Evolutionary conservation across 2,113 vertebrate genomes (phyloP).

Genomic region (Dinomys branickii): DNA sequence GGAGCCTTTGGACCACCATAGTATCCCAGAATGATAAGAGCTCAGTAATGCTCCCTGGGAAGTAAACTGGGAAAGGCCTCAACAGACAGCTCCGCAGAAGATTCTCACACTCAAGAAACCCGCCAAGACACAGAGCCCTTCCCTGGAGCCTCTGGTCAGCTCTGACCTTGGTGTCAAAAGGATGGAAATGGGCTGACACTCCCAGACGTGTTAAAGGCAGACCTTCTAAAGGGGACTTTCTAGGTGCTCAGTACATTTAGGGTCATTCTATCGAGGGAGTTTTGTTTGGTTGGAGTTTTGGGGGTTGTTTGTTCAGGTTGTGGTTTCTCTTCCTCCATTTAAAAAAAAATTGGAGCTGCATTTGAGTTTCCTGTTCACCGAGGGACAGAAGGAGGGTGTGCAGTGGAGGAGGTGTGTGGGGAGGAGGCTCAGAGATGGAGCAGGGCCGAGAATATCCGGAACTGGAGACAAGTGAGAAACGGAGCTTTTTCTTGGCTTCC

Average conservation of each 20-base stretch:
- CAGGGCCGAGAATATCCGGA: conserved; percentile 81
- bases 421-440: conserved; percentile 76
- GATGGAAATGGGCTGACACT: background rate
- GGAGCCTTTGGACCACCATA: background rate
- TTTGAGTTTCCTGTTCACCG: conserved; percentile 74
- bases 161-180: background rate
- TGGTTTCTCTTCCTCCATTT: conserved; percentile 68
- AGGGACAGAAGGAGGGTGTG: conserved; percentile 74
- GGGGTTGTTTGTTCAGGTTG: conserved; percentile 65
- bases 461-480: conserved; percentile 84
- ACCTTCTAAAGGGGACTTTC: background rate
- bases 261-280: background rate
- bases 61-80: background rate
- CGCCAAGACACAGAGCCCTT: background rate
- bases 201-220: background rate
- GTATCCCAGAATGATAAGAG: background rate
- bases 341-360: conserved; percentile 65
- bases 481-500: conserved; percentile 85
- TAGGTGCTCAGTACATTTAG: background rate
- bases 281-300: conserved; percentile 32
- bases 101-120: background rate
- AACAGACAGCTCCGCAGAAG: background rate
- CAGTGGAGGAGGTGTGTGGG: conserved; percentile 76
- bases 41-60: background rate
- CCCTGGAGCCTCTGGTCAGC: background rate